These are phyloP conservation scores for Hydractinia symbiolongicarpus DNA, from an alignment of 30 jellyfish, hydroid and myxozoan genomes.

Conservation along the genomic window DNA sequence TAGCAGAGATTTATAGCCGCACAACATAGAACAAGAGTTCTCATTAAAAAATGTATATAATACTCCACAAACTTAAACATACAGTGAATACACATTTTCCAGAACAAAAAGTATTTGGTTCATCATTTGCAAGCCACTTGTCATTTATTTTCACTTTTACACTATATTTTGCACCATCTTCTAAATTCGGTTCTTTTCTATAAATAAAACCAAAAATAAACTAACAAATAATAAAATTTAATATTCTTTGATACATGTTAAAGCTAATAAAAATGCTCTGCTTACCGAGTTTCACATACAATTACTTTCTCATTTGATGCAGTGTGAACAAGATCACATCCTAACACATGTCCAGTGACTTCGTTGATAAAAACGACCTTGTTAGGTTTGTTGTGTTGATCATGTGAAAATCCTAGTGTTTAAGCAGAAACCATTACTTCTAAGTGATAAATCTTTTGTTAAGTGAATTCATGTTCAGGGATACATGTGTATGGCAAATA, in stretches of 20 bases:
- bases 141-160: conserved; percentile 3
- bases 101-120: neutral
- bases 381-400: neutral
- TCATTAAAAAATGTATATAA: neutral
- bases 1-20: neutral
- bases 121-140: neutral
- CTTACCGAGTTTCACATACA: conserved; percentile 1
- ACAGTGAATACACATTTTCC: conserved; percentile 1
- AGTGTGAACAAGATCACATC: conserved; percentile 5
- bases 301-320: neutral
- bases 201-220: neutral
- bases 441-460: no score
- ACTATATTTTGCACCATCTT: neutral
- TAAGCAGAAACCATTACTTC: no score
- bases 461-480: no score
- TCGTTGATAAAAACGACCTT: neutral
- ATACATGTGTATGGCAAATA: no score
- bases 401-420: neutral
- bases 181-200: neutral
- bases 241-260: neutral
- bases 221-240: neutral
- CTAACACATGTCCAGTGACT: neutral
- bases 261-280: neutral
- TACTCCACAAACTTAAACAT: neutral
- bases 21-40: neutral